Conservation (phyloP, 2,113 vertebrate species). For the Syrrhaptes paradoxus region DNA sequence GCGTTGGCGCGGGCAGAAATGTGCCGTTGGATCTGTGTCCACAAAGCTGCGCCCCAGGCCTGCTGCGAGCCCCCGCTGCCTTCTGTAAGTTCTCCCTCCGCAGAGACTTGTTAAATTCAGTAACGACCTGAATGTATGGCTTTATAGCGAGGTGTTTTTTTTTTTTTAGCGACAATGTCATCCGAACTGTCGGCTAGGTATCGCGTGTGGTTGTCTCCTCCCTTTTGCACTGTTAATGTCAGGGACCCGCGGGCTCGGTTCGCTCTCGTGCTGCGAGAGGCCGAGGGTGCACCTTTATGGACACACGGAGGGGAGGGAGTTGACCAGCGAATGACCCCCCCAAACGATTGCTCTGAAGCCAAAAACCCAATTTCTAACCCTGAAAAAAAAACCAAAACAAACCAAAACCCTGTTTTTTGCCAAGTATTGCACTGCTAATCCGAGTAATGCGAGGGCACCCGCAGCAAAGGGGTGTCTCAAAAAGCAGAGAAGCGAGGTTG, state of each 20-base stretch:
- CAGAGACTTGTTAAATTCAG: slow-evolving; percentile 68
- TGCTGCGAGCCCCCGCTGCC: slow-evolving; percentile 57
- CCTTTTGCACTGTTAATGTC: slow-evolving; percentile 68
- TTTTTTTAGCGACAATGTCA: slow-evolving; percentile 55
- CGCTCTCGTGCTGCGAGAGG: slow-evolving; percentile 59
- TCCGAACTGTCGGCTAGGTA: slow-evolving; percentile 72
- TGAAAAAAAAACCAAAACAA: background rate
- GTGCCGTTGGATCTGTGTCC: slow-evolving; percentile 41
- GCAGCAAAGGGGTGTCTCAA: slow-evolving; percentile 72
- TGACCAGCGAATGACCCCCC: background rate
- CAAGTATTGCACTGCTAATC: slow-evolving; percentile 83
- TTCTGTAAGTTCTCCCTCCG: slow-evolving; percentile 74
- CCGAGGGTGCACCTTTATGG: slow-evolving; percentile 78
- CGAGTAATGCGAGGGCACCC: slow-evolving; percentile 53
- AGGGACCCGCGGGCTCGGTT: slow-evolving; percentile 53
- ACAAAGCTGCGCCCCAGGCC: slow-evolving; percentile 78
- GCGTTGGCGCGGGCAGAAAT: background rate
- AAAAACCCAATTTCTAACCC: background rate
- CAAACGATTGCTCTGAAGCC: background rate
- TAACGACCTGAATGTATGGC: slow-evolving; percentile 73
- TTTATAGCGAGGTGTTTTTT: slow-evolving; percentile 52
- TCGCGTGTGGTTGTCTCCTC: slow-evolving; percentile 70
- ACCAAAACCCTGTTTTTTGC: background rate
- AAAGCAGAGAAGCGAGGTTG: slow-evolving; percentile 74
- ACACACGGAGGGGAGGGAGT: slow-evolving; percentile 63